Base-by-base conservation (phyloP, 2,797 vertebrate genomes). In the Rhabdomys pumilio region DNA sequence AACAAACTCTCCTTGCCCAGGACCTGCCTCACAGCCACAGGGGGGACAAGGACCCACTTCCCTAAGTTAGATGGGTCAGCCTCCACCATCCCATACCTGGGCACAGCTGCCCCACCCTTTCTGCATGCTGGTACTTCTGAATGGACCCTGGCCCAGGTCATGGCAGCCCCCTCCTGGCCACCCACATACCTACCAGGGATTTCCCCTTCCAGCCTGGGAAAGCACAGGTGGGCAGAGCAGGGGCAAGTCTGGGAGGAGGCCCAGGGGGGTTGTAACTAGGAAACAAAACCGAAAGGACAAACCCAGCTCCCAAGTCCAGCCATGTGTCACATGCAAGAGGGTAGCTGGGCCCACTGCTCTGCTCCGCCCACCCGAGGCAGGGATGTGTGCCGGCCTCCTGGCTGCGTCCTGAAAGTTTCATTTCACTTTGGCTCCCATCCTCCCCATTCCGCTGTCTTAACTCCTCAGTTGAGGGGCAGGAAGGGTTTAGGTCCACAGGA, bases 221-320 rank as follows among this genome's bases (percentile, higher is more conserved):
- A 96, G 90, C 93, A 87, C 97, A 95, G 95, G 90, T 94, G 91
- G 91, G 96, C 75, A 93, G 12, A 31, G 13, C 20, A 59, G 17
- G 59, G 86, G 44, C 0, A 20, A 22, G 29, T 53, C 57, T 22
- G 29, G 55, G 73, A 90, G 94, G 63, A 17, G 90, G 12, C 79
- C 72, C 85, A 38, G 79, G 72, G 61, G 82, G 76, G 89, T 91
- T 87, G 95, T 63, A 80, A 65, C 5, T 89, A 93, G 85, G 94
- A 97, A 97, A 95, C 82, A 96, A 95, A 98, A 98, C 97, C 22
- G 93, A 97, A 97, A 97, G 96, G 90, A 15, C 76, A 9, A n/a
- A 80, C 55, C 81, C 57, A 19, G 50, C 44, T 57, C 80, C 19
- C 0, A 41, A 76, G 93, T 2, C 10, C 55, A 1, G 47, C 7